Base-by-base conservation (phyloP, 2,113 vertebrate species). In the Eolophus roseicapilla region DNA sequence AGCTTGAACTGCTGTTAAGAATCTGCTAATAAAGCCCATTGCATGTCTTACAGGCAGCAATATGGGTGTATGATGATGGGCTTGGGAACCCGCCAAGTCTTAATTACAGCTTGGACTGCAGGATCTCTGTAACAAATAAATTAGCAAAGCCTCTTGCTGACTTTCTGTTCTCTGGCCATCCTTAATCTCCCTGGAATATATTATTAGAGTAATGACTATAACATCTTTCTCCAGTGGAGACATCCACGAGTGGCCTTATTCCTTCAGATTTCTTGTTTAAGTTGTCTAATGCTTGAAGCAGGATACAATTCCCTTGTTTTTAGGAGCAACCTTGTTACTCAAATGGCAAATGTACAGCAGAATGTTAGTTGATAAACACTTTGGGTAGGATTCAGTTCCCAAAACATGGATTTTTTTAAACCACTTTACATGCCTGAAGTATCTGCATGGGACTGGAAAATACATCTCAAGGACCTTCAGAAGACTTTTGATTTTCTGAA, bases 111-210 rank as follows among this genome's bases (percentile, higher is more conserved):
- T 33, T 69, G 63, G 79, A 57, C 55, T 47, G n/a, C 1, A 2
- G 37, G n/a, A 95, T 59, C 37, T 78, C 60, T 84, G 41, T 70
- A 89, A 84, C 69, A 85, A 87, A 83, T 89, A 81, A 94, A 91
- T 94, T 86, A 91, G 33, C 46, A 64, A 77, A 79, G 13, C 15
- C 2, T 91, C 90, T 70, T 95, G 50, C 77, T 91, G 77, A 59
- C 41, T 91, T 96, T 84, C 46, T 52, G 28, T 82, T 92, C 74
- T 87, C 77, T 84, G 55, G 29, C 29, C 55, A 78, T 84, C 37
- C 50, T 53, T 78, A 94, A 94, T 78, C 49, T 86, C 19, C 47
- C 41, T 65, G 31, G 11, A 78, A 64, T 15, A 35, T 71, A 81
- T 67, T 86, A 62, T 91, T 63, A 70, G 43, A 89, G 12, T 59